Conservation (phyloP, 2,113 vertebrate genomes). For the Pseudorectes ferrugineus region DNA sequence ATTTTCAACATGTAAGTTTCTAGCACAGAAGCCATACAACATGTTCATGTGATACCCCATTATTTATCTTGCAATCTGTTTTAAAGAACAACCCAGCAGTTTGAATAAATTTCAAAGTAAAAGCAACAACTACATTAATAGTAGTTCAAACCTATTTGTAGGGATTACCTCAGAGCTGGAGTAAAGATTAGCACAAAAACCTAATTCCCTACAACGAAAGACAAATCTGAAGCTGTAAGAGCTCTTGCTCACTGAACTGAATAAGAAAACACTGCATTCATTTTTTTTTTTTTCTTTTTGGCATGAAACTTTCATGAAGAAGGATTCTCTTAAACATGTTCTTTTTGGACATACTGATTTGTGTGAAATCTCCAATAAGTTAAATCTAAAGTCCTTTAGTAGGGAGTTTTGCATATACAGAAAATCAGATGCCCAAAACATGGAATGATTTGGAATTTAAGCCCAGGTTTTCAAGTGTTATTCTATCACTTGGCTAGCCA, state of each 20-base stretch:
- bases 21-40: neutral
- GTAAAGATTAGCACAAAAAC: conserved; percentile 6
- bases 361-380: neutral
- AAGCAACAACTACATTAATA: neutral
- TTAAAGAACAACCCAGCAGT: neutral
- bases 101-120: neutral
- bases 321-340: neutral
- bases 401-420: neutral
- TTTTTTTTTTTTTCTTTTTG: neutral
- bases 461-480: neutral
- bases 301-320: neutral
- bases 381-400: neutral
- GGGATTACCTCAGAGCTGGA: neutral
- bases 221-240: neutral
- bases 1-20: neutral
- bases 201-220: neutral
- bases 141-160: neutral
- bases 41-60: neutral
- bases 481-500: neutral
- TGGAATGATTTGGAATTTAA: neutral
- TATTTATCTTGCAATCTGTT: neutral
- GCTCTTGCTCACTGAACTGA: neutral
- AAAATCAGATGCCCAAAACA: neutral
- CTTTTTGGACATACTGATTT: neutral
- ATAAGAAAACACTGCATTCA: neutral